These are phyloP conservation scores for Ennomos erosarius DNA, from an alignment of 2,888 invertebrate genomes.

Conservation along the genomic window DNA sequence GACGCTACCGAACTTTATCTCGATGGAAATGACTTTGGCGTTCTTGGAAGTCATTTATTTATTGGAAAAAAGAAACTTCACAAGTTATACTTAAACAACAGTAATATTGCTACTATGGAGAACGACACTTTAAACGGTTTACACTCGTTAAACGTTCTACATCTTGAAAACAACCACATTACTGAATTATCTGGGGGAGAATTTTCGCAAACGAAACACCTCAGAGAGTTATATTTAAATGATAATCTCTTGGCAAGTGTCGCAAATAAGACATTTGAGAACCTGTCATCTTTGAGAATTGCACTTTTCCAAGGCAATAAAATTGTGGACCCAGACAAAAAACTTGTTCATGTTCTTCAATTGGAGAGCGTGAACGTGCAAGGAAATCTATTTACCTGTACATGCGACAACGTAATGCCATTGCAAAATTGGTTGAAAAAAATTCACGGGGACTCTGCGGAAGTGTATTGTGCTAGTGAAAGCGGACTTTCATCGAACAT, in stretches of 20 bases:
- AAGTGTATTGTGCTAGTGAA: conserved; percentile 87
- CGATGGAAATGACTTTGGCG: conserved; percentile 91
- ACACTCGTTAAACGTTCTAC: conserved; percentile 88
- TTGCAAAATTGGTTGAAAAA: conserved; percentile 89
- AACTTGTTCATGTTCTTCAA: conserved; percentile 85
- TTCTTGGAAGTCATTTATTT: conserved; percentile 92
- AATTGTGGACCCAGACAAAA: conserved; percentile 89
- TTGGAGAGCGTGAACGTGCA: conserved; percentile 88
- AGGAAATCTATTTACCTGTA: conserved; percentile 92
- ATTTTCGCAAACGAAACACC: conserved; percentile 90
- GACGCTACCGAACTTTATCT: conserved; percentile 94
- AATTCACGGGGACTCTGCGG: conserved; percentile 86
- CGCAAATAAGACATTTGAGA: conserved; percentile 90
- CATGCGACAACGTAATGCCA: conserved; percentile 88
- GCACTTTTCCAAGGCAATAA: conserved; percentile 91
- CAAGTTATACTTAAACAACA: conserved; percentile 91
- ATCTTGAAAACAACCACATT: conserved; percentile 91
- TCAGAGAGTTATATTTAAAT: conserved; percentile 92
- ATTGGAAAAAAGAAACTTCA: conserved; percentile 93
- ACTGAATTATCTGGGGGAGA: conserved; percentile 90
- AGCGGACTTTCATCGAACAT: conserved; percentile 70
- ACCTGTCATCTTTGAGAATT: conserved; percentile 89
- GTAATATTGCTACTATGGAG: conserved; percentile 89
- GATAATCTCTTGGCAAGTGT: conserved; percentile 91
- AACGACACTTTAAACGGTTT: conserved; percentile 93